Evolutionary conservation across 53 echinoderm and acorn worm species (phyloP).

Genomic region (Actinopyga echinites): DNA sequence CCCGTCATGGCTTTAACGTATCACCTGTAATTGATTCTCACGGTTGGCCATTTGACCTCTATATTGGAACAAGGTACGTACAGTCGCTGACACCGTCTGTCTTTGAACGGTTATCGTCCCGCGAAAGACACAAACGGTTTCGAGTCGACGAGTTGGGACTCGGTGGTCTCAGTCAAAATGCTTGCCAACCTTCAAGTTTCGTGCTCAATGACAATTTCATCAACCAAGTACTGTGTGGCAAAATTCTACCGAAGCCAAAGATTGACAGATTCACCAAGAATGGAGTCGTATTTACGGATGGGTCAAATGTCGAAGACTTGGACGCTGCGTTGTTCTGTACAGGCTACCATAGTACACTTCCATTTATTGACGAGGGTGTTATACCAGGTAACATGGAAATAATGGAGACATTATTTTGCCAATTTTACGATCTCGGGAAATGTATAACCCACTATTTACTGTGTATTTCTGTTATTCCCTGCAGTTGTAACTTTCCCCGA

Average conservation of each 20-base stretch:
- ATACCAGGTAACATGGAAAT: background rate
- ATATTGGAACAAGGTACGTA: background rate
- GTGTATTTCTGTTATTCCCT: no score
- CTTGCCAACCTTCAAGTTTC: background rate
- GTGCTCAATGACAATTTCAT: constrained; percentile 32
- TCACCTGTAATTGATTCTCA: constrained; percentile 16
- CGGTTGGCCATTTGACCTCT: constrained; percentile 22
- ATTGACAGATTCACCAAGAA: background rate
- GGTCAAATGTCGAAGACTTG: background rate
- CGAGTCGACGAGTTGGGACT: constrained; percentile 13
- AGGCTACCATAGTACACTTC: background rate
- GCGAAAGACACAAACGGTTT: background rate
- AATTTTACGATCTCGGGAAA: no score
- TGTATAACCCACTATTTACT: no score
- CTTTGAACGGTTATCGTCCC: background rate
- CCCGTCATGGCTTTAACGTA: background rate
- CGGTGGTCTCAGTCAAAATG: background rate
- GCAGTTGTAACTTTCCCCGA: no score
- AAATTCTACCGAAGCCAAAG: constrained; percentile 2
- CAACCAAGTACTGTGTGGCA: constrained; percentile 13
- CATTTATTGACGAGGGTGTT: background rate
- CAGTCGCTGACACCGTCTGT: background rate
- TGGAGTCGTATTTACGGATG: constrained; percentile 26
- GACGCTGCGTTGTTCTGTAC: constrained; percentile 12
- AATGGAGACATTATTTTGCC: no score